Evolutionary conservation across 1,140 invertebrate species (phyloP).

Genomic region (Campoletis sonorensis): DNA sequence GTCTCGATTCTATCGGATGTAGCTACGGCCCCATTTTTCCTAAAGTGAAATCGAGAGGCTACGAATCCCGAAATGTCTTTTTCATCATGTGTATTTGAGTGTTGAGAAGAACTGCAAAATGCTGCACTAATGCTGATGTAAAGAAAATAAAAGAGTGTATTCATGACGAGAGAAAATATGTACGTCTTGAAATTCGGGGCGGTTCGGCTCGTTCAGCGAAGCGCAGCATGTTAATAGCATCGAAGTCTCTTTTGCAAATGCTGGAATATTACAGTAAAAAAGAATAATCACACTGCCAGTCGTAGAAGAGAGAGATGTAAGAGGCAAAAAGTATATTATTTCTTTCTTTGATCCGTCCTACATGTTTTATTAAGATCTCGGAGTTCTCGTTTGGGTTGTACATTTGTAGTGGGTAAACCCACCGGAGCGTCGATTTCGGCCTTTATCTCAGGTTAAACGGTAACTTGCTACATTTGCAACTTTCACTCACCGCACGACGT

Average conservation of each 20-base stretch:
- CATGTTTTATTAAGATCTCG: not conserved
- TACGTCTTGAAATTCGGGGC: not conserved
- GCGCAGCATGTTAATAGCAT: no score
- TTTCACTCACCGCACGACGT: not conserved
- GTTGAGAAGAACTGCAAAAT: not conserved
- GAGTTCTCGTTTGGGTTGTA: not conserved
- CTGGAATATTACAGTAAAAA: no score
- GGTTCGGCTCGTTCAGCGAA: no score
- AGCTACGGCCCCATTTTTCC: not conserved
- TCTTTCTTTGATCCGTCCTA: no score
- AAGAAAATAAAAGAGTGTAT: no score
- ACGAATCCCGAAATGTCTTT: conserved; percentile 1
- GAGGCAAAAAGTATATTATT: no score
- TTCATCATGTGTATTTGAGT: not conserved
- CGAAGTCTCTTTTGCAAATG: no score
- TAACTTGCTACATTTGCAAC: conserved; percentile 4
- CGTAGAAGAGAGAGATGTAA: no score
- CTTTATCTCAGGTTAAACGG: not conserved
- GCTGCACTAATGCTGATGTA: no score
- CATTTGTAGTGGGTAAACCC: not conserved
- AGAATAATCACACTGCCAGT: no score
- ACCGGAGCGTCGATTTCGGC: not conserved
- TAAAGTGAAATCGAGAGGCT: not conserved
- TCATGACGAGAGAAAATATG: not conserved
- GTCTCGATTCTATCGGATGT: conserved; percentile 22